A percentile compares a stretch with the other conserved stretches of the same genome.
Evolutionary conservation across 2,888 invertebrate genomes (phyloP).

Genomic region (Polydesmus complanatus): DNA sequence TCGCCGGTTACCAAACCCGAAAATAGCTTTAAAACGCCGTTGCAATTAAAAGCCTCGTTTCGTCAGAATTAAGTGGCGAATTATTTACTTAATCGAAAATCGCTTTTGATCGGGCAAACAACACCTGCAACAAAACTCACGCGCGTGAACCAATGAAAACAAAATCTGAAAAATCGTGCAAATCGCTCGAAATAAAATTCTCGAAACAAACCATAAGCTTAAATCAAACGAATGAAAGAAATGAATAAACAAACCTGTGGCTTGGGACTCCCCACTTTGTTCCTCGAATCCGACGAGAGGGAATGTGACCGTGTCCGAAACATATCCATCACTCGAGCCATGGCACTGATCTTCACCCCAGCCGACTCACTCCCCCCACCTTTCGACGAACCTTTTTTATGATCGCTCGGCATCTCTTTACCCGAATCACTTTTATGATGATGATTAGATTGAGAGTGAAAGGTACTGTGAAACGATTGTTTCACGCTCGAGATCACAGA

Average conservation of each 20-base stretch:
- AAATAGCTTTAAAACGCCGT: no score
- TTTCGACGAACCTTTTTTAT: conserved; percentile 8
- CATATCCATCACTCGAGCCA: conserved; percentile 84
- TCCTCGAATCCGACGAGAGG: conserved; percentile 48
- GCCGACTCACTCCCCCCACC: conserved; percentile 5
- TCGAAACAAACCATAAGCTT: no score
- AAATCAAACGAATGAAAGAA: no score
- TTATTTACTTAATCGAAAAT: no score
- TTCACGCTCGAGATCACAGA: conserved; percentile 74
- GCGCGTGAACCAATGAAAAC: no score
- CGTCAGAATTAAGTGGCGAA: no score
- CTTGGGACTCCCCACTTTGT: conserved; percentile 37
- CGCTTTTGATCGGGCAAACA: no score
- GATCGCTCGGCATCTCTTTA: conserved; percentile 20
- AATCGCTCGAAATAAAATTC: no score
- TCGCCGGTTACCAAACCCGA: no score
- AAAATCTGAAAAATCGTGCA: no score
- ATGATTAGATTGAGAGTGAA: conserved; percentile 20
- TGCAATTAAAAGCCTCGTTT: no score
- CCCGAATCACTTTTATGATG: neutral
- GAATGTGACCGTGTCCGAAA: conserved; percentile 60
- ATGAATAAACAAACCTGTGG: conserved; percentile 14
- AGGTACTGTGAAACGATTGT: conserved; percentile 39
- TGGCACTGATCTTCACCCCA: conserved; percentile 40
- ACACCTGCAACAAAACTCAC: no score